Evolutionary conservation across 2,888 invertebrate genomes (phyloP).

Genomic region (Diarsia mendica): DNA sequence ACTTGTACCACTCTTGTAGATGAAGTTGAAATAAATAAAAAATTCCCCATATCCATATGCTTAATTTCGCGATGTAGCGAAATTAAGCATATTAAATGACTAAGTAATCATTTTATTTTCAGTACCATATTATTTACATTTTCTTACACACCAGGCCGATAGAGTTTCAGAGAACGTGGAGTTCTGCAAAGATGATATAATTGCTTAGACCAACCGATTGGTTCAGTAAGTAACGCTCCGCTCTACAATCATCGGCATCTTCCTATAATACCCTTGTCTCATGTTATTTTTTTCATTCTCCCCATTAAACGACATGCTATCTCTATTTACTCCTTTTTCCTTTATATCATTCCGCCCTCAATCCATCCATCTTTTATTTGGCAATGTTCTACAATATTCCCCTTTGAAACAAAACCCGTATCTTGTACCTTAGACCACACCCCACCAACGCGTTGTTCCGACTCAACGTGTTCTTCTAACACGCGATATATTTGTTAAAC

Average conservation of each 20-base stretch:
- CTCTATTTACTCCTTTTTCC: no score
- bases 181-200: background rate
- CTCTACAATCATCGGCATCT: no score
- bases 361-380: no score
- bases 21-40: no score
- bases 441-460: conserved; percentile 59
- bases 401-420: background rate
- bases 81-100: background rate
- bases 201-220: background rate
- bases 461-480: conserved; percentile 72
- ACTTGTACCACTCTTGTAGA: no score
- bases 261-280: no score
- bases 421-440: conserved; percentile 65
- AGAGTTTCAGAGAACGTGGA: background rate
- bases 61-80: no score
- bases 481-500: conserved; percentile 82
- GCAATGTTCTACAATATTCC: background rate
- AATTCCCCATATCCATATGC: background rate
- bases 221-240: background rate
- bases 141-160: background rate
- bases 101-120: no score
- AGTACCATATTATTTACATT: no score
- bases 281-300: no score
- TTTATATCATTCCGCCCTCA: no score
- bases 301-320: no score